Conservation (phyloP, 2,888 invertebrate species). For the Tolmerus cingulatus region DNA sequence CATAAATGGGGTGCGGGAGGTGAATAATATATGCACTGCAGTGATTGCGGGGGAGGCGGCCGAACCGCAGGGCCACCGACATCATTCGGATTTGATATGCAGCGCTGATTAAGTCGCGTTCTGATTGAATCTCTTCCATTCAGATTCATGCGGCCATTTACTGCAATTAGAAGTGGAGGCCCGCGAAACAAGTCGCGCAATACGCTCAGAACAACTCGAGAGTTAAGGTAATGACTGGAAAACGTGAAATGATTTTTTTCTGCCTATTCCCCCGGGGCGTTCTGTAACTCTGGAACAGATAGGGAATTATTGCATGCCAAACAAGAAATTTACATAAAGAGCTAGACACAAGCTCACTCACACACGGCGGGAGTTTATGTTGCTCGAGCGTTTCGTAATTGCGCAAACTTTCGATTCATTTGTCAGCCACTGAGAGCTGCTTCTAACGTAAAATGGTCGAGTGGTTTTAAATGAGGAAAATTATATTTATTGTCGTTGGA, state of each 20-base stretch:
- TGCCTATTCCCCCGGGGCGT: not conserved
- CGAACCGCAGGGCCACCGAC: not conserved
- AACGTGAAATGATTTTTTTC: not conserved
- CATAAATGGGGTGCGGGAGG: not conserved
- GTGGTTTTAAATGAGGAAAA: not conserved
- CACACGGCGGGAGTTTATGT: not conserved
- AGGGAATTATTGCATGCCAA: not conserved
- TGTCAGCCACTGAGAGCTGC: not conserved
- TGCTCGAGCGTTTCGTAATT: not conserved
- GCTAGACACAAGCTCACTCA: not conserved
- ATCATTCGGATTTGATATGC: not conserved
- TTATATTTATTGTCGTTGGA: not conserved
- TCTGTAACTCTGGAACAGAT: not conserved
- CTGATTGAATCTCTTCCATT: not conserved
- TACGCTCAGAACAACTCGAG: not conserved
- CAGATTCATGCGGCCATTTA: constrained; percentile 3
- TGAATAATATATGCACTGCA: not conserved
- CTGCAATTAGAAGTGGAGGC: not conserved
- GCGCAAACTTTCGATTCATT: not conserved
- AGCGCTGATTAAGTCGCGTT: not conserved
- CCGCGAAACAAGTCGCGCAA: not conserved
- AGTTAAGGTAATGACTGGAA: not conserved
- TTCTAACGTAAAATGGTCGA: not conserved
- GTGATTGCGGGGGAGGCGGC: not conserved
- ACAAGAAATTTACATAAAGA: constrained; percentile 13